These are phyloP conservation scores for Psittacula cyanocephala DNA, from an alignment of 2,113 vertebrate species.

Conservation along the genomic window DNA sequence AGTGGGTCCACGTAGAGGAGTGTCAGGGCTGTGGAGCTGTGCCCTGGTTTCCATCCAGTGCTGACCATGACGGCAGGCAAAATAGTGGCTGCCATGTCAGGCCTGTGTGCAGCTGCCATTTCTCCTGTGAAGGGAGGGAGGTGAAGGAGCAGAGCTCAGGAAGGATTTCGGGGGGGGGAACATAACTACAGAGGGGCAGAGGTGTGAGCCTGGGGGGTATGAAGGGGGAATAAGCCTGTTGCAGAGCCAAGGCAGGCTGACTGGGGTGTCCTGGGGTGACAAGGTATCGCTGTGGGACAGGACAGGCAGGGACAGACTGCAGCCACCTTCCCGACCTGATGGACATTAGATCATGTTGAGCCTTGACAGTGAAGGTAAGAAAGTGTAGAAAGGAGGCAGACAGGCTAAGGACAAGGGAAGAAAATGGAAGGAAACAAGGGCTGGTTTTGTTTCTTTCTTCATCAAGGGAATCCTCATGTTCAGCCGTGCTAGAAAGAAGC, in stretches of 20 bases:
- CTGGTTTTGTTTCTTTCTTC: background rate
- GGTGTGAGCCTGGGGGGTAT: fast-evolving
- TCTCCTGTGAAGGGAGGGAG: background rate
- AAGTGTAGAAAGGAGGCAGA: background rate
- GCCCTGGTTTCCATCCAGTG: background rate
- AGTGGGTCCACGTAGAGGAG: fast-evolving
- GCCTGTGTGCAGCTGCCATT: background rate
- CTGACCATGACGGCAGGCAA: too few species aligned
- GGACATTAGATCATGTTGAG: background rate
- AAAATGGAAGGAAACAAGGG: background rate
- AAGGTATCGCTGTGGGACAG: fast-evolving
- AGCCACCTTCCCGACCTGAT: too few species aligned
- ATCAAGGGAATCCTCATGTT: background rate
- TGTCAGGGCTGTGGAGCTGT: background rate
- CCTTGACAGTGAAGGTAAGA: background rate
- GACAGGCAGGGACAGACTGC: background rate
- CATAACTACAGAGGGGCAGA: background rate
- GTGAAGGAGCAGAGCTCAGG: background rate
- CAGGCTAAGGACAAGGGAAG: background rate
- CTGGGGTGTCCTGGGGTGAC: fast-evolving
- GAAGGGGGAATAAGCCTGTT: background rate
- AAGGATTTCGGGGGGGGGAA: background rate
- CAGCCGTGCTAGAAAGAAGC: background rate
- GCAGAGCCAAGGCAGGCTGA: background rate
- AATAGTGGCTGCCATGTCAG: fast-evolving